These are phyloP conservation scores for Melieria omissa DNA, from an alignment of 2,888 invertebrate genomes.

Conservation along the genomic window DNA sequence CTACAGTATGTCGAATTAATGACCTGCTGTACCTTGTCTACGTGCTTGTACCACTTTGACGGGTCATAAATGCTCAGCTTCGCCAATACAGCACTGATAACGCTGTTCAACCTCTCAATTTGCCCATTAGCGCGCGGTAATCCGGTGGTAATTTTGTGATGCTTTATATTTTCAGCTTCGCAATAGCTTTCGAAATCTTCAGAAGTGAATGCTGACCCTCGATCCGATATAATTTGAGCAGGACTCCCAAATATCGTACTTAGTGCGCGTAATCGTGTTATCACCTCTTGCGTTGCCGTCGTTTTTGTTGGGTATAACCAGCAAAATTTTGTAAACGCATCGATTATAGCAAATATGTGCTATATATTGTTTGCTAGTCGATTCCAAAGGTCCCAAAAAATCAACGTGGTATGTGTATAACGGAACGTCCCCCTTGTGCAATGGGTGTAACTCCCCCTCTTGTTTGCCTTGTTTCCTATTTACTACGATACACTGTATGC, in stretches of 20 bases:
- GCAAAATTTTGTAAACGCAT: conserved; percentile 59
- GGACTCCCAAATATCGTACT: conserved; percentile 55
- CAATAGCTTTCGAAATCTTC: conserved; percentile 58
- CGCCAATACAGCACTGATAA: conserved; percentile 32
- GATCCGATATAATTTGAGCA: conserved; percentile 36
- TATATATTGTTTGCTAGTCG: conserved; percentile 47
- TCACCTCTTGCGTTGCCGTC: conserved; percentile 13
- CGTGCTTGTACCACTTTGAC: conserved; percentile 26
- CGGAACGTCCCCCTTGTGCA: background rate
- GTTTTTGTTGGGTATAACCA: conserved; percentile 55
- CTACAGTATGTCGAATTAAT: conserved; percentile 32
- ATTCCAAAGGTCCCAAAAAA: conserved; percentile 39
- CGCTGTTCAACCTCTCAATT: conserved; percentile 32
- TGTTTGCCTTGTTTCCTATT: conserved; percentile 40
- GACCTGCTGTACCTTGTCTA: conserved; percentile 28
- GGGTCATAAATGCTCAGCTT: conserved; percentile 33
- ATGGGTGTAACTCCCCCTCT: conserved; percentile 34
- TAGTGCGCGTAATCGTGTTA: conserved; percentile 36
- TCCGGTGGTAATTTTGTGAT: conserved; percentile 46
- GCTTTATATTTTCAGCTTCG: conserved; percentile 47
- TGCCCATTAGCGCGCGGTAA: conserved; percentile 35
- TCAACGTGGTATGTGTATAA: conserved; percentile 26
- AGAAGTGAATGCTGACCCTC: conserved; percentile 53
- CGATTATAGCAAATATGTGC: conserved; percentile 56
- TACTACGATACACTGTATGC: conserved; percentile 40